Evolutionary conservation across 1,140 invertebrate genomes (phyloP).

Genomic region (Drosophila mayri): DNA sequence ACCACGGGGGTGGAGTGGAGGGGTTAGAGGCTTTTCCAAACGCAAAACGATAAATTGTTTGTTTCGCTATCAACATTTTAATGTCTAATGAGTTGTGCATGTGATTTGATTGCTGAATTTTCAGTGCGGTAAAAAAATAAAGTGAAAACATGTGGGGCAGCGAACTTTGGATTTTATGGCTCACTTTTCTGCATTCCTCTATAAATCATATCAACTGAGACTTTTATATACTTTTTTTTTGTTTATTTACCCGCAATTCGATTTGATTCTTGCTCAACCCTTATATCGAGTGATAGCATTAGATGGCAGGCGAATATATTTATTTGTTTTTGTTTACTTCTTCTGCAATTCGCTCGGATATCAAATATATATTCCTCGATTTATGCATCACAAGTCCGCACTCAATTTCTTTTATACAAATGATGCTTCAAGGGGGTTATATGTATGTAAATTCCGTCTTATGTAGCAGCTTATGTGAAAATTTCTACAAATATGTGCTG

Average conservation of each 20-base stretch:
- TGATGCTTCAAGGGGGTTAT: conserved; percentile 23
- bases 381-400: conserved; percentile 41
- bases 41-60: conserved; percentile 19
- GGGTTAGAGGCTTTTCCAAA: conserved; percentile 18
- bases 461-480: conserved; percentile 33
- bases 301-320: conserved; percentile 21
- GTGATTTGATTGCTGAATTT: conserved; percentile 41
- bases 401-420: conserved; percentile 34
- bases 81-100: conserved; percentile 47
- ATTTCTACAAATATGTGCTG: conserved; percentile 41
- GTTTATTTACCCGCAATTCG: conserved; percentile 22
- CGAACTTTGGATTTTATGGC: conserved; percentile 3
- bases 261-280: conserved; percentile 37
- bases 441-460: conserved; percentile 41
- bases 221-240: conserved; percentile 21
- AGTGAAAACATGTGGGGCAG: not conserved
- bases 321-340: conserved; percentile 40
- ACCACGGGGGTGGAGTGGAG: conserved; percentile 17
- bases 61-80: conserved; percentile 41
- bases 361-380: conserved; percentile 15
- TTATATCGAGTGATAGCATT: conserved; percentile 38
- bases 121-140: not conserved
- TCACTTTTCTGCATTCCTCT: not conserved
- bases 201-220: conserved; percentile 9
- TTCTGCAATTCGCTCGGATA: conserved; percentile 10